Conservation (phyloP, 2,113 vertebrate species). For the Labeo rohita region DNA sequence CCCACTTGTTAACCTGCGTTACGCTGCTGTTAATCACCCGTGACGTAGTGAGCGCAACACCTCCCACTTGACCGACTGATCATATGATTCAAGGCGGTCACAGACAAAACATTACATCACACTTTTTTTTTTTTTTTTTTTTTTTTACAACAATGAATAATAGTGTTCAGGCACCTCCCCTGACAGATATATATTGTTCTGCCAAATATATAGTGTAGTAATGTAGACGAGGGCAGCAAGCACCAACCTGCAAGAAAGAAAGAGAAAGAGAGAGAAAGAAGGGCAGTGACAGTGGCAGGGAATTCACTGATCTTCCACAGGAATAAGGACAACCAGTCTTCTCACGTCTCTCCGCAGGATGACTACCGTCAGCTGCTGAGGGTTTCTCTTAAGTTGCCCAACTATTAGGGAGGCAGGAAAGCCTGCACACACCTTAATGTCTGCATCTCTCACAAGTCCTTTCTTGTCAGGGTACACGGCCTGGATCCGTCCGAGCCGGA, state of each 20-base stretch:
- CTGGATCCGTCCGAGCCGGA: neutral
- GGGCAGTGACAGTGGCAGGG: too few relatives aligned
- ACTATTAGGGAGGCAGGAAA: neutral
- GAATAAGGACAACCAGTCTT: conserved; percentile 21
- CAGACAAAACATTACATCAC: neutral
- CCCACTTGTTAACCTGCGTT: neutral
- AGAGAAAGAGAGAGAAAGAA: too few relatives aligned
- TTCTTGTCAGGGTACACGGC: neutral
- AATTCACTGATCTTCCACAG: conserved; percentile 9
- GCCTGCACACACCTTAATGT: neutral
- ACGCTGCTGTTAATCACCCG: neutral
- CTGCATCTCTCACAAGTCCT: neutral
- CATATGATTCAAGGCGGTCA: neutral
- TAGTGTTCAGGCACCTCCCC: neutral
- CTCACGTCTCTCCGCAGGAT: conserved; percentile 25
- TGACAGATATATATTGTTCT: neutral
- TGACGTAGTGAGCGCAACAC: neutral
- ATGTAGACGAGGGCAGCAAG: too few relatives aligned
- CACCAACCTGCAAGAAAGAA: too few relatives aligned
- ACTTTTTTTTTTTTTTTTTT: neutral
- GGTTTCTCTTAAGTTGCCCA: neutral
- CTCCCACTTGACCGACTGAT: conserved; percentile 10
- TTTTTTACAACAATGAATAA: neutral
- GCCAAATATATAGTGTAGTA: neutral
- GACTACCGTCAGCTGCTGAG: neutral